Percentiles rank a stretch among this genome's conserved stretches.
Conservation (phyloP, 1,140 invertebrate genomes). For the Drepana arcuata region DNA sequence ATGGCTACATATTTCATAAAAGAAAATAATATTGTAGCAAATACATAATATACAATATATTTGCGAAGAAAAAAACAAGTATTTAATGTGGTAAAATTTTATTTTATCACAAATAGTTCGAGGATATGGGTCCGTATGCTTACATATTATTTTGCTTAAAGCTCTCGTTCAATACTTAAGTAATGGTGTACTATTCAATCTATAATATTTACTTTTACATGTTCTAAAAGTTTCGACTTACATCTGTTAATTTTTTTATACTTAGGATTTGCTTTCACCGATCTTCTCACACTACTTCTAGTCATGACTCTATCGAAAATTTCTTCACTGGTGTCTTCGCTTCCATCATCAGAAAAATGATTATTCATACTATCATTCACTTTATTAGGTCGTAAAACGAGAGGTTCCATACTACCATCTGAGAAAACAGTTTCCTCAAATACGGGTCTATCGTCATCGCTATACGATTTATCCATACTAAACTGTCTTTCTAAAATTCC, state of each 20-base stretch:
- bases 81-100: too few relatives aligned
- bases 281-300: conserved; percentile 55
- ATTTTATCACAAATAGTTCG: too few relatives aligned
- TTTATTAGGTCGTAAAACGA: conserved; percentile 50
- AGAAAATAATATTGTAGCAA: too few relatives aligned
- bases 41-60: too few relatives aligned
- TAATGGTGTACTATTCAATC: too few relatives aligned
- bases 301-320: conserved; percentile 62
- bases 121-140: too few relatives aligned
- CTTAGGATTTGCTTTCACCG: conserved; percentile 63
- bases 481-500: conserved; percentile 29
- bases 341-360: conserved; percentile 62
- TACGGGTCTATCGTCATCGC: conserved; percentile 43
- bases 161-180: too few relatives aligned
- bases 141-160: too few relatives aligned
- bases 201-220: conserved; percentile 60
- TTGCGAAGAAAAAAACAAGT: too few relatives aligned
- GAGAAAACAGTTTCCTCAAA: conserved; percentile 40
- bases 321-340: conserved; percentile 65
- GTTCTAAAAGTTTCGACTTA: conserved; percentile 59
- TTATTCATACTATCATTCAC: conserved; percentile 64
- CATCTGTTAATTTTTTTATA: conserved; percentile 63
- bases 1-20: too few relatives aligned
- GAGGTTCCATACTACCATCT: conserved; percentile 35
- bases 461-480: conserved; percentile 43